These are phyloP conservation scores for Tokudaia muenninki DNA, from an alignment of 2,797 vertebrate genomes.

Conservation along the genomic window DNA sequence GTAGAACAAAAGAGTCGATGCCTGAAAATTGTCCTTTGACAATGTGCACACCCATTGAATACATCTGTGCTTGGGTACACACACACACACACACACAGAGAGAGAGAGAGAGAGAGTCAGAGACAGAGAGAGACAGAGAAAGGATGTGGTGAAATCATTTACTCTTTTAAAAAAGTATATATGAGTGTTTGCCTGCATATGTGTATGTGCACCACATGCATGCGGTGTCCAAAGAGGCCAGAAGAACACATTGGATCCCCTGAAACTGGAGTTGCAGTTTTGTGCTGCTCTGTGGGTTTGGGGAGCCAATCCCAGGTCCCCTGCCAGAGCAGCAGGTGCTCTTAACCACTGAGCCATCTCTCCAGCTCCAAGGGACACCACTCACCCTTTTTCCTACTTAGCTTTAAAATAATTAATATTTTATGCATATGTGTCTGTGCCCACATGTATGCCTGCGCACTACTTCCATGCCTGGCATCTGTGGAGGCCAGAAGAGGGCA, in stretches of 20 bases:
- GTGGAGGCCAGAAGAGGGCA: neutral
- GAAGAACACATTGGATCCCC: neutral
- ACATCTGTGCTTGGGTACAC: neutral
- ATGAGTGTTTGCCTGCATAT: neutral
- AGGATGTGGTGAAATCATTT: neutral
- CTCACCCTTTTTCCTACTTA: neutral
- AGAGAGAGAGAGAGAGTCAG: neutral
- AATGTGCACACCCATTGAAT: neutral
- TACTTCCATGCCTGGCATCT: neutral
- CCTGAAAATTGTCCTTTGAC: neutral
- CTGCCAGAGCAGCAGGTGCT: neutral
- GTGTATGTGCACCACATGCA: too few relatives aligned
- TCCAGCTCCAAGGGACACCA: neutral
- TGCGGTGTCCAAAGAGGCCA: neutral
- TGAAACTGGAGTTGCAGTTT: neutral
- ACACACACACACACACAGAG: neutral
- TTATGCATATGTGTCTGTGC: neutral
- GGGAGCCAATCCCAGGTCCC: too few relatives aligned
- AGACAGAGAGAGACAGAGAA: neutral
- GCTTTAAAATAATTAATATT: neutral
- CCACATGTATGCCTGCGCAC: neutral
- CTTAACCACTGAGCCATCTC: neutral
- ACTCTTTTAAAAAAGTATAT: neutral
- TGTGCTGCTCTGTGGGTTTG: too few relatives aligned
- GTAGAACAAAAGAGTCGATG: neutral